Evolutionary conservation across 2,113 vertebrate species (phyloP).

Genomic region (Notechis scutatus): DNA sequence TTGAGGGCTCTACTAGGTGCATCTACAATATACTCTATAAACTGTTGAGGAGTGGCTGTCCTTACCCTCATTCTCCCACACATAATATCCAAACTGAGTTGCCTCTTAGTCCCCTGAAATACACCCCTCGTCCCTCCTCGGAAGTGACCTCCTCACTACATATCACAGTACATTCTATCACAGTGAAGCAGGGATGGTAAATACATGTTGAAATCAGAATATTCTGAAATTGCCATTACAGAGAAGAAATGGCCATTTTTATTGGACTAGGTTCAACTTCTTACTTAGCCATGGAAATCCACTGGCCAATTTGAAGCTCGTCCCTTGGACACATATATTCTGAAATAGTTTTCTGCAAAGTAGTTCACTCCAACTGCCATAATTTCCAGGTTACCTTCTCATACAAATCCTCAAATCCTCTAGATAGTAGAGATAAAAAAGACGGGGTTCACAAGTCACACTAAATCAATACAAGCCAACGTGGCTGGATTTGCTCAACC

Average conservation of each 20-base stretch:
- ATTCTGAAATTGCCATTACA: not conserved
- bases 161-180: too few relatives aligned
- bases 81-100: too few relatives aligned
- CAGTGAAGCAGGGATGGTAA: not conserved
- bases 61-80: too few relatives aligned
- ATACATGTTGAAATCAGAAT: not conserved
- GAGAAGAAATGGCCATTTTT: not conserved
- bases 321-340: not conserved
- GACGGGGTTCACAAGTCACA: not conserved
- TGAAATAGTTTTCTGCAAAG: not conserved
- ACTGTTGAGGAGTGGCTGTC: too few relatives aligned
- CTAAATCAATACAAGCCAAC: not conserved
- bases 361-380: not conserved
- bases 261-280: not conserved
- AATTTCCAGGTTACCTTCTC: not conserved
- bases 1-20: too few relatives aligned
- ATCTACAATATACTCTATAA: too few relatives aligned
- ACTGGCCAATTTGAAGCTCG: not conserved
- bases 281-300: not conserved
- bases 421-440: not conserved
- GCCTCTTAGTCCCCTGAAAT: too few relatives aligned
- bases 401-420: not conserved
- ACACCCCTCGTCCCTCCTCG: too few relatives aligned
- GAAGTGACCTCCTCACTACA: too few relatives aligned
- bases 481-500: not conserved